Percentiles rank a stretch among this genome's conserved stretches.
Evolutionary conservation across 2,113 vertebrate species (phyloP).

Genomic region (Rhea pennata): DNA sequence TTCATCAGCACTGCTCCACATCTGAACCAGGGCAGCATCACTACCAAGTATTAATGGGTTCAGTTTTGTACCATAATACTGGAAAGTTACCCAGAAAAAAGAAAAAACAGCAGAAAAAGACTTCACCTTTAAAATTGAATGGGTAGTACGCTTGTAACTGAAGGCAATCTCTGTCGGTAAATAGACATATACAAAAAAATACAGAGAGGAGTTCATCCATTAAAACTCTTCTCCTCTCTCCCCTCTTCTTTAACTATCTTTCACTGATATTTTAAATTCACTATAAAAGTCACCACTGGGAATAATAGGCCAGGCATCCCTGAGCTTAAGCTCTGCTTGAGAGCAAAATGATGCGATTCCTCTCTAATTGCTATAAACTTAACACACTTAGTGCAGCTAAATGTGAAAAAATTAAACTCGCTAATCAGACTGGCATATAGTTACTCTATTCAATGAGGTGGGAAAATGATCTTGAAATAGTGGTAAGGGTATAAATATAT

Average conservation of each 20-base stretch:
- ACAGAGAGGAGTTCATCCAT: not conserved
- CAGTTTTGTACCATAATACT: slow-evolving; percentile 12
- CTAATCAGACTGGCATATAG: not conserved
- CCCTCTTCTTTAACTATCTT: not conserved
- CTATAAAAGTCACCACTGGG: not conserved
- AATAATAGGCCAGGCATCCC: not conserved
- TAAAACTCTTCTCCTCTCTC: not conserved
- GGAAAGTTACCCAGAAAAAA: slow-evolving; percentile 33
- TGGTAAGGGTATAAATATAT: not conserved
- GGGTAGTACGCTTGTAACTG: not conserved
- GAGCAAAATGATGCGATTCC: not conserved
- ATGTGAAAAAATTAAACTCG: not conserved
- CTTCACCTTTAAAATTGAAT: not conserved
- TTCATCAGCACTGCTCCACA: fast-evolving
- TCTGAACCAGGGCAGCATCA: not conserved
- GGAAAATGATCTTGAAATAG: not conserved
- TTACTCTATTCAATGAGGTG: not conserved
- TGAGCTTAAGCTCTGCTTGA: not conserved
- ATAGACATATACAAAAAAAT: not conserved
- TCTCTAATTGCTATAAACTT: not conserved
- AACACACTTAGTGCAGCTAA: not conserved
- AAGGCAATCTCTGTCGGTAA: slow-evolving; percentile 9
- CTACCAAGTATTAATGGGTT: not conserved
- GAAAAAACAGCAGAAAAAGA: not conserved
- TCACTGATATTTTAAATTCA: not conserved